Evolutionary conservation across 2,797 vertebrate genomes (phyloP), one percentile per base, ranked within the genome.

Genomic region (Diplodus puntazzo): DNA sequence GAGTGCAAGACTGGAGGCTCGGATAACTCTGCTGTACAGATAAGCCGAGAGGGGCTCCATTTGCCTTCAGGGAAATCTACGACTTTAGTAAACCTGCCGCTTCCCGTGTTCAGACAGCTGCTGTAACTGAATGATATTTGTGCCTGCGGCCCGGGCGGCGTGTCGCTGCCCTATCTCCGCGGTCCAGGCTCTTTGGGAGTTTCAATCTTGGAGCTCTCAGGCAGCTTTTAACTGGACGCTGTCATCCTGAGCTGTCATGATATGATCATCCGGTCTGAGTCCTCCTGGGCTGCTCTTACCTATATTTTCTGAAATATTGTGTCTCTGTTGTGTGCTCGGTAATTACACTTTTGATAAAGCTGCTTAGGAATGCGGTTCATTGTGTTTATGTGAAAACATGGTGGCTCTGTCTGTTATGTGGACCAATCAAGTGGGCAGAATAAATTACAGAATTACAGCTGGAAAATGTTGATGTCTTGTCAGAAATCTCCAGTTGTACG

Each of bases 11-110:
- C 85, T 78, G 3, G 53, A 71, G 77, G 78, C 75, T 57, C 64
- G 76, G 77, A 83, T 83, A 75, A 78, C 68, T 64, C 72, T 67
- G 54, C 43, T 57, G 66, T 21, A 70, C 39, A 57, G 86, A 90
- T 87, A 81, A 82, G 57, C 75, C 73, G 30, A 73, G 79, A 80
- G 64, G 21, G 64, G 11, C 64, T 80, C 20, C 8, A 30, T 72
- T 73, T 59, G 73, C 84, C 81, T 80, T 64, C 30, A 73, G 80
- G 67, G 80, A 81, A 70, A 52, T 23, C 65, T 66, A 21, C 73
- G 60, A 66, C 81, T 81, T 21, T 21, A 66, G 69, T 70, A 13
- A 11, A 59, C 45, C 80, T 53, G 52, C 67, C 74, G 62, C 43
- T 54, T 58, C 57, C 66, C 27, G 66, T 53, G 69, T 75, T 87